Percentiles rank a stretch among this genome's conserved stretches.
phyloP scores from a whole-genome alignment of 1,140 invertebrate genomes.

The Drosophila willistoni region DNA sequence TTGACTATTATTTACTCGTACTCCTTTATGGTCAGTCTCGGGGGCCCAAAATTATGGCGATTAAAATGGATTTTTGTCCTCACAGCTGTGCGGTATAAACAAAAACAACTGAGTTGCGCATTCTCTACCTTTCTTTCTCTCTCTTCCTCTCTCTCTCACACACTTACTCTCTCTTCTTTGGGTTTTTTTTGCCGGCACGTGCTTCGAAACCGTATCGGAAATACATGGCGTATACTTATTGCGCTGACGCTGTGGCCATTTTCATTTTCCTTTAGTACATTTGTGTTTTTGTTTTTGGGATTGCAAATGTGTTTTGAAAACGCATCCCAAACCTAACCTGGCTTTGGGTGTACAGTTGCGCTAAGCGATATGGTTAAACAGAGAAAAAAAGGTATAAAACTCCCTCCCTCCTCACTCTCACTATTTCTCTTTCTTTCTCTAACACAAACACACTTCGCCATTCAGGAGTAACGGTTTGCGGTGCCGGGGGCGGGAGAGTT shows the following conservation, averaged over 20 bases:
- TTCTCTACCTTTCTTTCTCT: slow-evolving; percentile 13
- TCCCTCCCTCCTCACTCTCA: slow-evolving; percentile 37
- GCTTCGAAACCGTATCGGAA: slow-evolving; percentile 48
- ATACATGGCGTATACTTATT: slow-evolving; percentile 77
- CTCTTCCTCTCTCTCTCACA: slow-evolving; percentile 4
- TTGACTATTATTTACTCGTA: slow-evolving; percentile 38
- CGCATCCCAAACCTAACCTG: slow-evolving; percentile 55
- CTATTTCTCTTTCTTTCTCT: slow-evolving; percentile 4
- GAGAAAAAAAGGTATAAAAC: slow-evolving; percentile 35
- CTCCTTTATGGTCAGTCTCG: slow-evolving; percentile 35
- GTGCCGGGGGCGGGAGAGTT: slow-evolving; percentile 8
- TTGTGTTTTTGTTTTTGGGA: slow-evolving; percentile 8
- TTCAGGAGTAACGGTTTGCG: slow-evolving; percentile 37
- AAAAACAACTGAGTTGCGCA: slow-evolving; percentile 48
- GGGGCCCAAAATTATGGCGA: slow-evolving; percentile 39
- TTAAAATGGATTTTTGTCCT: slow-evolving; percentile 70
- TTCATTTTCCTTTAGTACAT: slow-evolving; percentile 35
- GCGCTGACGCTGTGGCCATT: slow-evolving; percentile 76
- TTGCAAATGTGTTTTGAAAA: slow-evolving; percentile 68
- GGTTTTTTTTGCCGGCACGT: slow-evolving; percentile 50
- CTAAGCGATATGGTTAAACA: slow-evolving; percentile 57
- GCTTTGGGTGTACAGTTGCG: slow-evolving; percentile 55
- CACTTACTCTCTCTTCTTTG: not conserved
- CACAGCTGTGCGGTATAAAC: slow-evolving; percentile 75
- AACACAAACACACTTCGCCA: slow-evolving; percentile 4